Conservation (phyloP, 2,113 vertebrate genomes). For the Indri indri region DNA sequence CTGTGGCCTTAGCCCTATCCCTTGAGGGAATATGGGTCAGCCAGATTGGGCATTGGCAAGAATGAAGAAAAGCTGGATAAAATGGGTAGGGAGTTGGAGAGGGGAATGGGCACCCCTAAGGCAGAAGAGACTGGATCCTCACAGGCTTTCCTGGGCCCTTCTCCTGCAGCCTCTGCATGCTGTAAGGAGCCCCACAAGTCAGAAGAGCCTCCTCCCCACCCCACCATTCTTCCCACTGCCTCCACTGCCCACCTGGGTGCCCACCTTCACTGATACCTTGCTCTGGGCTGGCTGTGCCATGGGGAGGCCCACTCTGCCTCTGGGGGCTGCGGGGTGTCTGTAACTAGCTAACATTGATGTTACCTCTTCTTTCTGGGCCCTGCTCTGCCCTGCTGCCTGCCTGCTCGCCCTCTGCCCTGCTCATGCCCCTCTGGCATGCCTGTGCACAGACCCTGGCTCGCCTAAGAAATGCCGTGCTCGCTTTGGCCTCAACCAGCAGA, state of each 20-base stretch:
- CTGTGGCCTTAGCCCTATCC: not conserved
- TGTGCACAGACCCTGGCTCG: conserved; percentile 97
- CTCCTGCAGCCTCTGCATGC: not conserved
- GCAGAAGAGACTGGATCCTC: not conserved
- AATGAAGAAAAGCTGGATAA: not conserved
- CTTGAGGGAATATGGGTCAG: not conserved
- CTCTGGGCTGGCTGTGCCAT: conserved; percentile 52
- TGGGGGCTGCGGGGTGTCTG: conserved; percentile 62
- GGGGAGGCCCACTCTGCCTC: conserved; percentile 49
- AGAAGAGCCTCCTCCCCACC: not conserved
- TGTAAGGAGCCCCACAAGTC: not conserved
- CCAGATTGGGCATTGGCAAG: not conserved
- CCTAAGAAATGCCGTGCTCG: conserved; percentile 99
- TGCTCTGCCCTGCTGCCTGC: conserved; percentile 80
- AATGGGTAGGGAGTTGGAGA: not conserved
- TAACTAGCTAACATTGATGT: conserved; percentile 72
- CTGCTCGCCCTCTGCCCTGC: conserved; percentile 85
- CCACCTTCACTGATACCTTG: conserved; percentile 53
- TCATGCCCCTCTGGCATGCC: conserved; percentile 88
- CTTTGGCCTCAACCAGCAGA: conserved; percentile 99
- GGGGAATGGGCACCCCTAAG: not conserved
- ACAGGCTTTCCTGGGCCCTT: not conserved
- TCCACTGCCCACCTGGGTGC: conserved; percentile 13
- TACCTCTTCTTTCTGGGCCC: conserved; percentile 79
- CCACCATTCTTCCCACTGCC: conserved; percentile 29